Percentiles rank a stretch among this genome's conserved stretches.
These are phyloP conservation scores for Zygaena filipendulae DNA, from an alignment of 2,888 invertebrate genomes.

Conservation along the genomic window DNA sequence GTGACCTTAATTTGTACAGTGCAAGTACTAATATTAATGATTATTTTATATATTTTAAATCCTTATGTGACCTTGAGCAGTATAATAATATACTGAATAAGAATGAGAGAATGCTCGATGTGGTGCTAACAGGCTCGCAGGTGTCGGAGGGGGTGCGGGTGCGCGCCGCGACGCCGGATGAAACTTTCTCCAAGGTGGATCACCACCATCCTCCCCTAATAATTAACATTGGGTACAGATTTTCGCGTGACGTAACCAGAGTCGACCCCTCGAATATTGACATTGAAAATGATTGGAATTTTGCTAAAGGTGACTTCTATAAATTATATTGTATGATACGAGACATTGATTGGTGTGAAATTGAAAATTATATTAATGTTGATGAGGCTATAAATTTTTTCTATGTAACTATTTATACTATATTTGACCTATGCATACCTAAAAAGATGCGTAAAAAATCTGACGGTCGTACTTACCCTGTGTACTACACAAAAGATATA, in stretches of 20 bases:
- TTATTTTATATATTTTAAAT: too few species aligned
- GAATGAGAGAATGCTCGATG: slow-evolving; percentile 6
- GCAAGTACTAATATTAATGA: too few species aligned
- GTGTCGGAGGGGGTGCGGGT: background rate
- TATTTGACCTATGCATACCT: too few species aligned
- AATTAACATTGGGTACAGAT: background rate
- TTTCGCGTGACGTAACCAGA: background rate
- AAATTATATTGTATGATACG: background rate
- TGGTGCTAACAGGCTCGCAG: slow-evolving; percentile 4
- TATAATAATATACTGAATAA: slow-evolving; percentile 1
- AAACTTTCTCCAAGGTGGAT: background rate
- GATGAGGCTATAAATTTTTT: too few species aligned
- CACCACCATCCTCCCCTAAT: slow-evolving; percentile 1
- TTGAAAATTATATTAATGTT: too few species aligned
- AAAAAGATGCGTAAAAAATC: too few species aligned
- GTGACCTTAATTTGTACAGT: too few species aligned
- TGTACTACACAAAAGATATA: too few species aligned
- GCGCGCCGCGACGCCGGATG: slow-evolving; percentile 1
- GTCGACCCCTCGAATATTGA: slow-evolving; percentile 1
- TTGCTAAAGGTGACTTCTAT: background rate
- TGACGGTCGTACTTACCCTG: too few species aligned
- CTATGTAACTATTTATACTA: too few species aligned
- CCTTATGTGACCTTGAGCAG: background rate
- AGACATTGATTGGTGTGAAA: too few species aligned
- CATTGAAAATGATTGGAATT: slow-evolving; percentile 1